Base-by-base conservation (phyloP, 2,113 vertebrate genomes). In the Pygoscelis adeliae region DNA sequence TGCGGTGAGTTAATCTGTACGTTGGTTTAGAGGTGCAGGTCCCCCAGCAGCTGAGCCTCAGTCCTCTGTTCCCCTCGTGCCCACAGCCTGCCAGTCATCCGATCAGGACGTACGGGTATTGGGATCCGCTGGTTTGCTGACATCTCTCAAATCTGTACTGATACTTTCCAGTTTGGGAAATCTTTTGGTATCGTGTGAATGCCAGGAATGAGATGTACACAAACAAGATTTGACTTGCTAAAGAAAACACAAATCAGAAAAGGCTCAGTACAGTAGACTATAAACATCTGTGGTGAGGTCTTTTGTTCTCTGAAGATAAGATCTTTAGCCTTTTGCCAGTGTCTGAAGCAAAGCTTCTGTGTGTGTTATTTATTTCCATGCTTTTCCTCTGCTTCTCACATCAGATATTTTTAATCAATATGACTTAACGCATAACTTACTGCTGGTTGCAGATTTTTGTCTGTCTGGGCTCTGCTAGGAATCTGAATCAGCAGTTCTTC, bases 291-390 rank as follows among this genome's bases (percentile, higher is more conserved):
- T 53, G 82, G 87, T 15, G 87, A 97, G 93, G 71, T 32, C 91
- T 96, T 79, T 97, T 96, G 94, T 96, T 94, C 94, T 90, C 62
- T 20, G 29, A 29, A 53, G 95, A 97, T 97, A 96, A 96, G 87
- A 95, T 97, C 94, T 92, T 30, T 8, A 79, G 82, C 61, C 46
- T 65, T 65, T 93, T 10, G 81, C 89, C 89, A 67, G 89, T 34
- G 82, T 93, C 96, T 95, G 90, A 69, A 79, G 86, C 70, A 74
- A 13, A 91, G 76, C 85, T 89, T 49, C 59, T 89, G 89, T 4
- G 20, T 15, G 30, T 78, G 92, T 94, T 92, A 62, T 77, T 96
- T 88, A 77, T 95, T 88, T 81, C 79, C 71, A 19, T 1, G 23
- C 85, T 83, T 81, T 79, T 44, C 38, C 89, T 67, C 82, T 22